Evolutionary conservation across 1,140 invertebrate species (phyloP).

Genomic region (Notospermus geniculatus): DNA sequence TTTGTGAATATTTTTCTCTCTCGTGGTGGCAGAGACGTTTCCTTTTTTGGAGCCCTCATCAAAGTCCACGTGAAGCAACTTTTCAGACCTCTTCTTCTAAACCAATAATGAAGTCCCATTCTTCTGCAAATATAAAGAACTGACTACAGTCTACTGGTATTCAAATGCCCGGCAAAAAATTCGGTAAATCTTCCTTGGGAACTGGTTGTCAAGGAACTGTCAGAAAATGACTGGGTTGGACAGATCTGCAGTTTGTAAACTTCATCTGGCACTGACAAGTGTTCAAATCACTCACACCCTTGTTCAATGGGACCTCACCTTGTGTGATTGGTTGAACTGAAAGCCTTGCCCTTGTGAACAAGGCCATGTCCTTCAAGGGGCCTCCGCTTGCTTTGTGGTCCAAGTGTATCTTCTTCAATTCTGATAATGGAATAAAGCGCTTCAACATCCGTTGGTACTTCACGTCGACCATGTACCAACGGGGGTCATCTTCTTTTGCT

Average conservation of each 20-base stretch:
- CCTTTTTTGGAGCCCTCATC: too few species aligned
- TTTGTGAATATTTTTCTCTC: too few species aligned
- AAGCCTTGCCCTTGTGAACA: conserved; percentile 43
- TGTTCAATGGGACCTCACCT: conserved; percentile 24
- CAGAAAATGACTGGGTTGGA: neutral
- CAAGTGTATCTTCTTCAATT: conserved; percentile 42
- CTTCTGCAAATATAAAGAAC: conserved; percentile 27
- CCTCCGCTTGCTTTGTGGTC: conserved; percentile 44
- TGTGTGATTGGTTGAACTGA: conserved; percentile 46
- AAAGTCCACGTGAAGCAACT: too few species aligned
- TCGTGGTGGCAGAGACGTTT: too few species aligned
- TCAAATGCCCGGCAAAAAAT: neutral
- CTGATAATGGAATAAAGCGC: conserved; percentile 48
- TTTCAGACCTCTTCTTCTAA: conserved; percentile 26
- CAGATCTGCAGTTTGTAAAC: too few species aligned
- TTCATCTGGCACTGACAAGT: too few species aligned
- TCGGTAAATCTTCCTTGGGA: too few species aligned
- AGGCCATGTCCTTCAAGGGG: conserved; percentile 40
- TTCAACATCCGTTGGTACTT: conserved; percentile 44
- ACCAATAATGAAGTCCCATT: conserved; percentile 40
- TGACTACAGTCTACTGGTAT: neutral
- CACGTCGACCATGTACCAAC: conserved; percentile 54
- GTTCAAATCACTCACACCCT: neutral
- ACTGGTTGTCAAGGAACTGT: too few species aligned
- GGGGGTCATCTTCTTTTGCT: conserved; percentile 37